Percentiles rank a stretch among this genome's conserved stretches.
phyloP scores from a whole-genome alignment of 1,140 invertebrate genomes.

The Macrostomum lignano region DNA sequence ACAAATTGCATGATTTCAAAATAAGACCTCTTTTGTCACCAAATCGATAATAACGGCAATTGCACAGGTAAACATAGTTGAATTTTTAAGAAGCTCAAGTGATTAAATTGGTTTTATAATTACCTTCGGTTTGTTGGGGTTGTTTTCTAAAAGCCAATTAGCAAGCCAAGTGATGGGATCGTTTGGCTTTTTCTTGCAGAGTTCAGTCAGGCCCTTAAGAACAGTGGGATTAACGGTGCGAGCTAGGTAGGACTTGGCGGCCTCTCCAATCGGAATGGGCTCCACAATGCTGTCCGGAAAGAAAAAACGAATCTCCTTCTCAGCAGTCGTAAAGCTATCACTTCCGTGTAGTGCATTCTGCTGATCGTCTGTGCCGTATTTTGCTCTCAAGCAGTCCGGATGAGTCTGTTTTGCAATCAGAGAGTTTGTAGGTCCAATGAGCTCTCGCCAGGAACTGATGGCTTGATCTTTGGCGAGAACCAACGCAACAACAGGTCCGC shows the following conservation, averaged over 20 bases:
- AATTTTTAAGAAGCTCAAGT: too few relatives aligned
- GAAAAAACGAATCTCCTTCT: constrained; percentile 40
- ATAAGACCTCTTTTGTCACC: too few relatives aligned
- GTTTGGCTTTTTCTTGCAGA: constrained; percentile 39
- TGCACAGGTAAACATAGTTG: too few relatives aligned
- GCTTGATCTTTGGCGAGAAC: constrained; percentile 36
- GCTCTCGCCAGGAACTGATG: constrained; percentile 38
- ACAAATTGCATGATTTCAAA: too few relatives aligned
- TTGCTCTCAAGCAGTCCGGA: constrained; percentile 40
- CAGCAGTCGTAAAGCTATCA: constrained; percentile 17
- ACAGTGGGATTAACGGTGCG: constrained; percentile 37
- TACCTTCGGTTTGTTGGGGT: constrained; percentile 26
- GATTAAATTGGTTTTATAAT: background rate
- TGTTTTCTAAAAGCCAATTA: constrained; percentile 42
- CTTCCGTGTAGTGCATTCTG: constrained; percentile 26
- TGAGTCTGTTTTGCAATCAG: constrained; percentile 38
- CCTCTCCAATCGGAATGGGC: constrained; percentile 20
- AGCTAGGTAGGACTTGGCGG: constrained; percentile 38
- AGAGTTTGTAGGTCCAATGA: constrained; percentile 39
- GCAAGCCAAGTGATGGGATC: constrained; percentile 49
- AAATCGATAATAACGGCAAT: too few relatives aligned
- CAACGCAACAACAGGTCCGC: constrained; percentile 39
- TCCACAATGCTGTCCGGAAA: constrained; percentile 43
- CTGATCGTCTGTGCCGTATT: constrained; percentile 39
- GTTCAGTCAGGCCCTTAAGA: constrained; percentile 36